Evolutionary conservation across 2,888 invertebrate species (phyloP).

Genomic region (Drosophila cracens): DNA sequence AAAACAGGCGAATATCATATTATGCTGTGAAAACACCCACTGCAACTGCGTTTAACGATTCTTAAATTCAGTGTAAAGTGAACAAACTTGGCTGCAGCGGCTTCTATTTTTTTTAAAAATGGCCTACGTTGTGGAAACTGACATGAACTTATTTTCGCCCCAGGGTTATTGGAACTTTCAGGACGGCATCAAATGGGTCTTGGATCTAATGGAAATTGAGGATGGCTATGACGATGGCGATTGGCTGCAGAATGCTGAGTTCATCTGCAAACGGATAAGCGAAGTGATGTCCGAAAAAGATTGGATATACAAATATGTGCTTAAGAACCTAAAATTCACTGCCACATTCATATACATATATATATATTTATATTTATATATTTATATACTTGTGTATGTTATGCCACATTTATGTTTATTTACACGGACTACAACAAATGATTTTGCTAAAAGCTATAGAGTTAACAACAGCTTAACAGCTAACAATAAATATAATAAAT

Average conservation of each 20-base stretch:
- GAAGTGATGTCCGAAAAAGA: conserved; percentile 60
- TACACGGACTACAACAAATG: conserved; percentile 65
- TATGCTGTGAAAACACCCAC: background rate
- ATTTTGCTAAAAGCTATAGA: conserved; percentile 40
- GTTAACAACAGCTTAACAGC: conserved; percentile 65
- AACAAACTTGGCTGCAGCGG: conserved; percentile 4
- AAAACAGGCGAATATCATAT: conserved; percentile 21
- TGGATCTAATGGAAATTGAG: conserved; percentile 57
- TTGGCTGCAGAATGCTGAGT: conserved; percentile 56
- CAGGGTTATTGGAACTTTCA: conserved; percentile 46
- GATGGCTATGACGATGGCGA: conserved; percentile 42
- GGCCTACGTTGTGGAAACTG: conserved; percentile 30
- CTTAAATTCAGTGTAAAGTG: conserved; percentile 32
- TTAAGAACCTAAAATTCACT: conserved; percentile 47
- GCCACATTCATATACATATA: conserved; percentile 46
- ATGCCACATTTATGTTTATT: conserved; percentile 65
- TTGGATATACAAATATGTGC: conserved; percentile 48
- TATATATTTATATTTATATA: conserved; percentile 6
- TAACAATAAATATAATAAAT: conserved; percentile 56
- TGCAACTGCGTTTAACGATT: conserved; percentile 3
- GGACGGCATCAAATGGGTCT: conserved; percentile 61
- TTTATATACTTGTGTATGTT: background rate
- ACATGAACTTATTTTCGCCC: conserved; percentile 21
- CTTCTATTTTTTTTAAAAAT: conserved; percentile 4
- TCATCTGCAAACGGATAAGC: conserved; percentile 41